Evolutionary conservation across 1,140 invertebrate genomes (phyloP).

Genomic region (Drosophila nasuta): DNA sequence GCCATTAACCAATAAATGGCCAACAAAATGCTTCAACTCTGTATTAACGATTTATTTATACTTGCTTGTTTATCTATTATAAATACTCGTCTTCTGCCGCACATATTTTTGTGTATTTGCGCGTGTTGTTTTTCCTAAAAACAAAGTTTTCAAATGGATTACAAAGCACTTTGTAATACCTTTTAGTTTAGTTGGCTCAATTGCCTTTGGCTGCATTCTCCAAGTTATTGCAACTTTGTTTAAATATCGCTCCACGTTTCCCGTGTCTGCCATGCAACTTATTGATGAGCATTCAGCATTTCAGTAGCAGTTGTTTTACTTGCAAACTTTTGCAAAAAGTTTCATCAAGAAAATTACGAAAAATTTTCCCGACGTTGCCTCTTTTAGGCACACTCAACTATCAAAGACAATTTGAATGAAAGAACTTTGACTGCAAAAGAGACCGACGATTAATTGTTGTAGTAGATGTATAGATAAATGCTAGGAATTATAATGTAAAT

Average conservation of each 20-base stretch:
- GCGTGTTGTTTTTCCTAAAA: slow-evolving; percentile 11
- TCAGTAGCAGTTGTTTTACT: neutral
- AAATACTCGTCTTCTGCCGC: slow-evolving; percentile 49
- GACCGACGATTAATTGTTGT: neutral
- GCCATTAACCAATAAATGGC: too few relatives aligned
- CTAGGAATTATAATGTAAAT: neutral
- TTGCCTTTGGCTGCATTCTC: slow-evolving; percentile 40
- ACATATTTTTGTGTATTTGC: slow-evolving; percentile 5
- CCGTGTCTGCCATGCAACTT: slow-evolving; percentile 29
- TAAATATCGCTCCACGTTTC: slow-evolving; percentile 42
- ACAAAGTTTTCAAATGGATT: slow-evolving; percentile 77
- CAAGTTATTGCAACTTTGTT: slow-evolving; percentile 79
- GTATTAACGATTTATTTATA: slow-evolving; percentile 42
- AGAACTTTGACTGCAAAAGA: slow-evolving; percentile 7
- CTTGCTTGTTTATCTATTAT: slow-evolving; percentile 75
- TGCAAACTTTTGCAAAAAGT: slow-evolving; percentile 8
- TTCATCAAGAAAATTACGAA: slow-evolving; percentile 7
- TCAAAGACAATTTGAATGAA: neutral
- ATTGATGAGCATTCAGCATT: slow-evolving; percentile 63
- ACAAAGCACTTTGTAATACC: slow-evolving; percentile 74
- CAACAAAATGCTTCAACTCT: too few relatives aligned
- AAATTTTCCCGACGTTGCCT: slow-evolving; percentile 24
- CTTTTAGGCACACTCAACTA: slow-evolving; percentile 29
- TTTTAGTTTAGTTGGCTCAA: slow-evolving; percentile 29
- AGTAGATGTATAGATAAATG: neutral